Evolutionary conservation across 2,113 vertebrate genomes (phyloP).

Genomic region (Rostratula benghalensis): DNA sequence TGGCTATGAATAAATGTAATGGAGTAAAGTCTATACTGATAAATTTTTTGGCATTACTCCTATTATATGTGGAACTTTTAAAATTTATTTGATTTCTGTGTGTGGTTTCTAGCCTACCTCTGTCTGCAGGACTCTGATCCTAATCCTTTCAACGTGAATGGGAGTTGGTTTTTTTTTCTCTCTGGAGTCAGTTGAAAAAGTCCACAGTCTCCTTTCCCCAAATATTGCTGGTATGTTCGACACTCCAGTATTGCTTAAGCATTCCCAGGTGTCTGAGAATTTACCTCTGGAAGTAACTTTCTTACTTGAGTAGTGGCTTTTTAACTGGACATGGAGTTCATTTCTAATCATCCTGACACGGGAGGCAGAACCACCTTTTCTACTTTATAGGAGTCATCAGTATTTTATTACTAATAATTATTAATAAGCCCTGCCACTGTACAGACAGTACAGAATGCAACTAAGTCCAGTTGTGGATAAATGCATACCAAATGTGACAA

Average conservation of each 20-base stretch:
- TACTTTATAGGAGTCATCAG: neutral
- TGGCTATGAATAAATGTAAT: neutral
- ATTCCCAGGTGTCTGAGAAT: neutral
- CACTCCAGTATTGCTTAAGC: neutral
- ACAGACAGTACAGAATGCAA: neutral
- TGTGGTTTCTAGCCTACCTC: neutral
- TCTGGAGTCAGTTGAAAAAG: neutral
- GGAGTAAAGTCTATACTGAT: neutral
- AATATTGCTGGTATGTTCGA: neutral
- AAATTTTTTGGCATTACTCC: slow-evolving; percentile 1
- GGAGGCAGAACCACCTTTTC: neutral
- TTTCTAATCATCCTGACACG: neutral
- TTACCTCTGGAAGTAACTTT: neutral
- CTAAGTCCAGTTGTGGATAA: neutral
- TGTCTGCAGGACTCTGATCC: neutral
- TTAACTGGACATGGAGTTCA: neutral
- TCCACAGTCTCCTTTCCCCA: neutral
- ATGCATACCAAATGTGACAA: neutral
- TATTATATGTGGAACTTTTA: neutral
- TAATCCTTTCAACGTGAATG: neutral
- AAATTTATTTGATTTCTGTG: neutral
- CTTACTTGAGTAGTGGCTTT: neutral
- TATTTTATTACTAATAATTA: neutral
- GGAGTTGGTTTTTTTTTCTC: neutral
- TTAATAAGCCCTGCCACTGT: neutral